Percentiles rank a stretch among this genome's conserved stretches.
Evolutionary conservation across 2,113 vertebrate genomes (phyloP).

Genomic region (Carettochelys insculpta): DNA sequence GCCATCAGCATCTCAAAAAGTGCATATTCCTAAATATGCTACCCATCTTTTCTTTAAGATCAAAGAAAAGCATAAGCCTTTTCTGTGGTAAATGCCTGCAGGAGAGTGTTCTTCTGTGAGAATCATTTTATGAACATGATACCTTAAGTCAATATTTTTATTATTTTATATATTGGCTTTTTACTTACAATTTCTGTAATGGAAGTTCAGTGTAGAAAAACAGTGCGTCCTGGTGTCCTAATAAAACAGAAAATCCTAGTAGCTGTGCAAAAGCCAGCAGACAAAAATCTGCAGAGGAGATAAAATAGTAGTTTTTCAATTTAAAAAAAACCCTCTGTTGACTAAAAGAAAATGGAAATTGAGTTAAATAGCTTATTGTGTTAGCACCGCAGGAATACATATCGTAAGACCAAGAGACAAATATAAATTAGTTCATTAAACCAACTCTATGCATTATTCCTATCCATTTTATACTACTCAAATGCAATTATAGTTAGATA

Average conservation of each 20-base stretch:
- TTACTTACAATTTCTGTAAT: background rate
- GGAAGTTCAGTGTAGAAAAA: background rate
- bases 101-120: background rate
- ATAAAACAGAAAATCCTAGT: background rate
- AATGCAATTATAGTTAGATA: background rate
- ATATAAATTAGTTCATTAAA: background rate
- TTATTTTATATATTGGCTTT: background rate
- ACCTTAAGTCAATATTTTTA: constrained; percentile 15
- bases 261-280: background rate
- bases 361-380: background rate
- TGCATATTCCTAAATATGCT: background rate
- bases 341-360: background rate
- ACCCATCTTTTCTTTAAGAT: background rate
- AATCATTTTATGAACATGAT: background rate
- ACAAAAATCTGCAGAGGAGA: background rate
- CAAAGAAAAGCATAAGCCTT: background rate
- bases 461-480: background rate
- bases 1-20: background rate
- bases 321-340: background rate
- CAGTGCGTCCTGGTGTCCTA: background rate
- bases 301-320: background rate
- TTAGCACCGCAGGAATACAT: background rate
- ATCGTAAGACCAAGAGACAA: background rate
- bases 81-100: background rate
- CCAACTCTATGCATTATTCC: background rate